Evolutionary conservation across 2,797 vertebrate genomes (phyloP), one percentile per base, ranked within the genome.

Genomic region (Notamacropus eugenii): DNA sequence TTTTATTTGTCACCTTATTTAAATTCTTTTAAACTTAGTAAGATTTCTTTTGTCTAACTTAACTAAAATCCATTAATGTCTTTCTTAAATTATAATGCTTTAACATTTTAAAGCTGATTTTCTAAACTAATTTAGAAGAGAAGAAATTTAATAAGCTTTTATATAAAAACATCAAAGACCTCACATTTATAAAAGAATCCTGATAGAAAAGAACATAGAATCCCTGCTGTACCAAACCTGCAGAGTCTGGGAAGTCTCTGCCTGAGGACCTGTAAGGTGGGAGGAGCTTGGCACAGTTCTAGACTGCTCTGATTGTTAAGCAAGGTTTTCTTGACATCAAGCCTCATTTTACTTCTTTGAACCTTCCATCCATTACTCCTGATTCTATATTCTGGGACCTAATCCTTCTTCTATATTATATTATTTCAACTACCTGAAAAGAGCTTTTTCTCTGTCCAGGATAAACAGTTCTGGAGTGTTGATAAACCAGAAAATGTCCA

Each of bases 21-120:
- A 12, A 93, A 93, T 16, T 93, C 56, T 92, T 59, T 96, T 97
- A 93, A 96, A 59, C 90, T 11, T n/a, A n/a, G 34, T 29, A 91
- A 87, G 19, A 93, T 67, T 67, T 93, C 92, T 1, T 54, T 62
- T 95, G 3, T 1, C 92, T 94, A 93, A 90, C 2, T 55, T 55
- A 58, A 58, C 28, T 29, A 58, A 58, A n/a, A 52, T 90, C 28
- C 22, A 54, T 56, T 95, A 90, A 31, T 6, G 19, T 34, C 92
- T 96, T 92, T 92, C 9, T 67, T 94, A 31, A n/a, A 19, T 90
- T 54, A 54, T 0, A 56, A 54, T 54, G 29, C 19, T 31, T 95
- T 93, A 29, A 90, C 0, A 9, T 82, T 96, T 92, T 87, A 87
- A 56, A 62, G 19, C 27, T 58, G 90, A 93, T 22, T 14, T 67